A percentile compares a stretch with the other conserved stretches of the same genome.
These are phyloP conservation scores for Rosalia funebris DNA, from an alignment of 2,888 invertebrate genomes.

Conservation along the genomic window DNA sequence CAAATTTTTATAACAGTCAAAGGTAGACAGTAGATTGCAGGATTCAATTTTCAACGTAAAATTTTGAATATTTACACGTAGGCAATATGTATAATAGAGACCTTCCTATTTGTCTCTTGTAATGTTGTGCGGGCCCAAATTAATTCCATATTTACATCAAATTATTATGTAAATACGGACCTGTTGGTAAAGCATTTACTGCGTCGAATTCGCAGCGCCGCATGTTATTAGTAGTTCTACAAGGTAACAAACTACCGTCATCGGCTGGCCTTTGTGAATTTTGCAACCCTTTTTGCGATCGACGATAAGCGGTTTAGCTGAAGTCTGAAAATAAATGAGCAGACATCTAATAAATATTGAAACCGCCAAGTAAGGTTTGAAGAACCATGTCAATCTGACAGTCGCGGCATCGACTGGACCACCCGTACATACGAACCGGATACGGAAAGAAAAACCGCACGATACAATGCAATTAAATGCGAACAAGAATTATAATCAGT, in stretches of 20 bases:
- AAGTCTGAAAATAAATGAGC: conserved; percentile 47
- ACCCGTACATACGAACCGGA: conserved; percentile 55
- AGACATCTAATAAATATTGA: conserved; percentile 56
- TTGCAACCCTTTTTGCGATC: conserved; percentile 44
- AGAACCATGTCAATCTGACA: conserved; percentile 62
- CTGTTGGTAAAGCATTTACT: conserved; percentile 39
- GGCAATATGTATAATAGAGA: too few species aligned
- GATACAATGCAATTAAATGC: conserved; percentile 34
- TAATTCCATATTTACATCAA: too few species aligned
- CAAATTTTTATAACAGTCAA: too few species aligned
- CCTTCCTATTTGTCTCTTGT: too few species aligned
- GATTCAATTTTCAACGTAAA: too few species aligned
- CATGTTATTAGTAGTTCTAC: conserved; percentile 53
- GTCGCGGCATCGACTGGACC: conserved; percentile 53
- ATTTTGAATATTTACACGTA: too few species aligned
- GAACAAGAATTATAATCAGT: conserved; percentile 16
- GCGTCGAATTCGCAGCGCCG: conserved; percentile 51
- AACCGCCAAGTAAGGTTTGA: conserved; percentile 59
- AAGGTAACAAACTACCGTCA: conserved; percentile 50
- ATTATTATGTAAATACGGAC: conserved; percentile 23
- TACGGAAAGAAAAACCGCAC: conserved; percentile 40
- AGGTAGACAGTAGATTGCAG: too few species aligned
- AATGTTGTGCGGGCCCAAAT: too few species aligned
- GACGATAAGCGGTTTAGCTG: conserved; percentile 41
- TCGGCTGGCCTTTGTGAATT: conserved; percentile 46